Evolutionary conservation across 2,797 vertebrate species (phyloP), one percentile per base, ranked within the genome.

Genomic region (Phrynocephalus guinanensis): DNA sequence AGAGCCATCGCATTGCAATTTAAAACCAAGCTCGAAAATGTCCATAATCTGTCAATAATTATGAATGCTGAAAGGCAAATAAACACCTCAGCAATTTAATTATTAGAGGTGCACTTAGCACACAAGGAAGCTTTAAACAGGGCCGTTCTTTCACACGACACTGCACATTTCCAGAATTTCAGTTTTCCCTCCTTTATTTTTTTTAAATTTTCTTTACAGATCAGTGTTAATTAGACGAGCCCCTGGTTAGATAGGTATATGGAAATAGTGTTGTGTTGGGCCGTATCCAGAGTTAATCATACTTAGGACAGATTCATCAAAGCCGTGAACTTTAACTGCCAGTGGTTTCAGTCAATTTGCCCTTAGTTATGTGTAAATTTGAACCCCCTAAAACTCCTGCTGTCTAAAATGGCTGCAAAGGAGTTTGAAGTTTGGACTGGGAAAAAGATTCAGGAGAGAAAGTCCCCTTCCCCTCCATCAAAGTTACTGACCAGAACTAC

Each of bases 11-110:
- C 3, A 15, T 38, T 83, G 28, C 48, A 60, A 20, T 66, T 8
- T 77, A 50, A 87, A 77, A 67, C 71, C 15, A 50, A 56, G 48
- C 20, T 79, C 44, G 68, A 67, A 87, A 87, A 87, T 78, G 73
- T 63, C 72, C 28, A 71, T 70, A 77, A n/a, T 30, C 18, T 70
- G 73, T 22, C 81, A 26, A 33, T 16, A 56, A 70, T 24, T 78
- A 85, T 68, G 63, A 78, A 52, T 52, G 75, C 48, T 78, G 63
- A 22, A 78, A 78, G 60, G 33, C 28, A 38, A 77, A 66, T 9
- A 50, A 67, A 28, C 44, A 68, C 75, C 68, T 78, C 73, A 85
- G 8, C 38, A 16, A 68, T 85, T 26, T 85, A 67, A 68, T 85
- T 77, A 48, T 6, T 50, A 16, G 63, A 78, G 20, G 28, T 50